Evolutionary conservation across 1,140 invertebrate genomes (phyloP).

Genomic region (Ceratina australensis): DNA sequence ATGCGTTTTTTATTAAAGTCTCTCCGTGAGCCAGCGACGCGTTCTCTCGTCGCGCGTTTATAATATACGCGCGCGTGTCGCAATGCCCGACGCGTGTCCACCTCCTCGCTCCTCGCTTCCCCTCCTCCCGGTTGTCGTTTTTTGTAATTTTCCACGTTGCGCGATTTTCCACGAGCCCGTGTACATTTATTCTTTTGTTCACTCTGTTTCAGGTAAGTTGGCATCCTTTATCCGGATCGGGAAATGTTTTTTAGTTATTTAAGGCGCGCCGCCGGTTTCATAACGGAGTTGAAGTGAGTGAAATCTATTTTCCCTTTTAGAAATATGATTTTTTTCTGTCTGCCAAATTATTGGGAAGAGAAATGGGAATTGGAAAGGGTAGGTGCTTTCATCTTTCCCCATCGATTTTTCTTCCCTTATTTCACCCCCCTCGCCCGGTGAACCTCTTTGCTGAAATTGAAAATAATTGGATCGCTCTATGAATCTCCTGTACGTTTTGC

Average conservation of each 20-base stretch:
- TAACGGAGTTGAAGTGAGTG: neutral
- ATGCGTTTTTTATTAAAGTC: conserved; percentile 75
- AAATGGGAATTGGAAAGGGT: neutral
- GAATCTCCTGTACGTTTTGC: no score
- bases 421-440: neutral
- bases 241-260: neutral
- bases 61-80: conserved; percentile 17
- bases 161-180: neutral
- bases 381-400: neutral
- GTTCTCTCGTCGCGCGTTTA: conserved; percentile 25
- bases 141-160: neutral
- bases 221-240: neutral
- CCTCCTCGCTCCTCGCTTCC: no score
- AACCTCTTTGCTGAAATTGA: neutral
- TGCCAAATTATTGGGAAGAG: neutral
- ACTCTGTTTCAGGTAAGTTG: conserved; percentile 55
- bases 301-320: neutral
- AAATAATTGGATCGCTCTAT: conserved; percentile 2
- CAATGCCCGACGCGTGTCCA: neutral
- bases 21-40: conserved; percentile 6
- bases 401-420: neutral
- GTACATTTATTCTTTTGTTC: conserved; percentile 15
- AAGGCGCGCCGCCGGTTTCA: no score
- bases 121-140: neutral
- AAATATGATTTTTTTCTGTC: neutral